phyloP scores from a whole-genome alignment of 35 echinoderm and acorn worm species.

The Stichopus chloronotus region DNA sequence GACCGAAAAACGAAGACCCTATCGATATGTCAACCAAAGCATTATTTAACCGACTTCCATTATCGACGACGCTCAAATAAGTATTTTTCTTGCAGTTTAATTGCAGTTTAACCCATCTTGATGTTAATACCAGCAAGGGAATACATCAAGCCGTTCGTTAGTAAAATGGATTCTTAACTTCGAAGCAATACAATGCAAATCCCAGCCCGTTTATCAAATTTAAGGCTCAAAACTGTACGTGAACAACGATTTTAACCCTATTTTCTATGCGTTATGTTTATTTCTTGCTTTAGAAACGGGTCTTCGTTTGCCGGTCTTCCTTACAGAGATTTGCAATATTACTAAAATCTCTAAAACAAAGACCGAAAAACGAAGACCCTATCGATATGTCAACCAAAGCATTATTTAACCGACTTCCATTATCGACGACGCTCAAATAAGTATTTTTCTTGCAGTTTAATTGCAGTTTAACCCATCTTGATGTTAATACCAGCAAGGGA shows the following conservation, averaged over 20 bases:
- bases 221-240: neutral
- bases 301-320: neutral
- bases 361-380: neutral
- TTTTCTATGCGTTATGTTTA: neutral
- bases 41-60: neutral
- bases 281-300: neutral
- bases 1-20: neutral
- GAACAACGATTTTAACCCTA: neutral
- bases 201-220: neutral
- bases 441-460: slow-evolving; percentile 17
- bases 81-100: slow-evolving; percentile 17
- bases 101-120: neutral
- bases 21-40: neutral
- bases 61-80: neutral
- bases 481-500: neutral
- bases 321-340: neutral
- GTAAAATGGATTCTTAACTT: neutral
- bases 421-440: neutral
- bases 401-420: neutral
- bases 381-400: neutral
- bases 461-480: neutral
- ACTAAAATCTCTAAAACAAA: neutral
- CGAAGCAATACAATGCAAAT: neutral
- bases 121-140: neutral
- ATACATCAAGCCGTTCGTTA: slow-evolving; percentile 16